phyloP scores from a whole-genome alignment of 2,797 vertebrate species.

The Sebastolobus altivelis region DNA sequence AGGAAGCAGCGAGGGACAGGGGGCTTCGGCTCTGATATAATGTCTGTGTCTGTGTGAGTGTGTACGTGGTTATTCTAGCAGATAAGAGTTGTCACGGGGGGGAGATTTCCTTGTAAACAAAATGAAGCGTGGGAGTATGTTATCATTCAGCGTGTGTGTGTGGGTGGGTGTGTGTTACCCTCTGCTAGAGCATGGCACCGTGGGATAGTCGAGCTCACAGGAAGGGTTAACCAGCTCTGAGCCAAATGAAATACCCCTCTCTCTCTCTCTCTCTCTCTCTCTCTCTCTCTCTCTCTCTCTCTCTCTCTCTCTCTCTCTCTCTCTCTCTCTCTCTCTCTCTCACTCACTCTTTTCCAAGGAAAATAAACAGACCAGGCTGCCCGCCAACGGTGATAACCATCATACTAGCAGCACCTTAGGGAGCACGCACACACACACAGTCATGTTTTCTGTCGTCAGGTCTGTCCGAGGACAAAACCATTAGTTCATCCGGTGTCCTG shows the following conservation, averaged over 20 bases:
- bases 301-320: constrained; percentile 34
- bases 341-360: constrained; percentile 55
- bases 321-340: constrained; percentile 33
- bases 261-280: constrained; percentile 37
- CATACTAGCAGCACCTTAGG: constrained; percentile 48
- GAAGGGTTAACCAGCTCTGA: constrained; percentile 61
- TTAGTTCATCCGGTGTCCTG: constrained; percentile 17
- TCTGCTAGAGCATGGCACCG: constrained; percentile 47
- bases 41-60: constrained; percentile 14
- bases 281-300: constrained; percentile 34
- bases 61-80: constrained; percentile 12
- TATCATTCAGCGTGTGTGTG: constrained; percentile 32
- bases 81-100: constrained; percentile 62
- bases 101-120: constrained; percentile 64
- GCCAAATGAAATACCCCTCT: constrained; percentile 60
- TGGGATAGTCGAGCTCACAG: constrained; percentile 71
- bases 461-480: constrained; percentile 29
- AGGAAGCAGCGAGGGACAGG: constrained; percentile 60
- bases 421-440: constrained; percentile 36
- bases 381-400: constrained; percentile 66
- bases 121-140: constrained; percentile 50
- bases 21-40: constrained; percentile 46
- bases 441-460: constrained; percentile 33
- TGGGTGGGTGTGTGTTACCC: constrained; percentile 40
- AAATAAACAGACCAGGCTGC: constrained; percentile 73